Evolutionary conservation across 2,797 vertebrate genomes (phyloP), one percentile per base, ranked within the genome.

Genomic region (Hapalemur alaotrensis): DNA sequence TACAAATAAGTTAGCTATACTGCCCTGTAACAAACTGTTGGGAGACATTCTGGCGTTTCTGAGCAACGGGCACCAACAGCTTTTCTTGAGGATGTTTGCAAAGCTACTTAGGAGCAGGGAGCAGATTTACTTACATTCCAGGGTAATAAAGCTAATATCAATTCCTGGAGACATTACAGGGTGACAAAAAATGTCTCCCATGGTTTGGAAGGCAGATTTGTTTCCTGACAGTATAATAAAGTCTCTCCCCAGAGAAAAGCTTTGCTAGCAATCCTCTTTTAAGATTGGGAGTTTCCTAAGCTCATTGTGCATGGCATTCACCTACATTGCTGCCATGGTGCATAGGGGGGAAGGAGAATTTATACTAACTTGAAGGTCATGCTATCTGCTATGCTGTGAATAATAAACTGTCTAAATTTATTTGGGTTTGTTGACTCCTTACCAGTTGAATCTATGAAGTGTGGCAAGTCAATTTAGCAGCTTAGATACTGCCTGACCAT

Each of bases 21-120:
- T 79, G 61, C 61, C 59, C 43, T 80, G 22, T 61, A 84, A 79
- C 72, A 75, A 91, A 91, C 50, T 57, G 50, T 52, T 75, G 50
- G 89, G 75, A 57, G 54, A 90, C 73, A 84, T 52, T 41, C 69
- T 93, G 69, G 57, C 23, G 63, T 82, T 89, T 82, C 75, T 95
- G 82, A 92, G 89, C 75, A 90, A 86, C 90, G 89, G 81, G n/a
- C 23, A 84, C 48, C 32, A 41, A 93, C 41, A 73, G 43, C 85
- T 95, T 90, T 75, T 38, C 59, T 86, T 89, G 80, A 79, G 32
- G 43, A 54, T 91, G 76, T 94, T 76, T 94, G 65, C 59, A 79
- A 80, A 88, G 46, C 50, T 94, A 43, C 70, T 90, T 81, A 73
- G 75, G 59, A 67, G 30, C 85, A 65, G 28, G 75, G 15, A 81